Evolutionary conservation across 2,888 invertebrate species (phyloP).

Genomic region (Cheilosia vernalis): DNA sequence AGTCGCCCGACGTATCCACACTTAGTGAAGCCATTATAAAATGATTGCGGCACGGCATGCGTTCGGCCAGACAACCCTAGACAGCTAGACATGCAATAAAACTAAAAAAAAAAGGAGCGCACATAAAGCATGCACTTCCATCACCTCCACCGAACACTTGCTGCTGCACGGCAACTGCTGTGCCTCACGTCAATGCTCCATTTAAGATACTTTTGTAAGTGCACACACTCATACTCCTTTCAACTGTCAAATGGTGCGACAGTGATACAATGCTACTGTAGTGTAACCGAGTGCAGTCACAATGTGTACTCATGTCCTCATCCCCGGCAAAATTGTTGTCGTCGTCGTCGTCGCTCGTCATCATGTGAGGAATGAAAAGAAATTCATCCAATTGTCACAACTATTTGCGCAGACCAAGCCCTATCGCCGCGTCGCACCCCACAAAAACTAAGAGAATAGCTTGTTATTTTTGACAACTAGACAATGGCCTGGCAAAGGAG

Average conservation of each 20-base stretch:
- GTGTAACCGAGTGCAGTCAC: conserved; percentile 31
- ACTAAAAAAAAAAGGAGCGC: conserved; percentile 13
- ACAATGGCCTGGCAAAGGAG: conserved; percentile 70
- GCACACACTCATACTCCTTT: not conserved
- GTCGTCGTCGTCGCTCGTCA: conserved; percentile 45
- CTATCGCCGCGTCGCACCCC: conserved; percentile 7
- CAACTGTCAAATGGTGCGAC: conserved; percentile 39
- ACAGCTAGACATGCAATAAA: conserved; percentile 71
- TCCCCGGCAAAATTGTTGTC: conserved; percentile 2
- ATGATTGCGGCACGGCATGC: conserved; percentile 64
- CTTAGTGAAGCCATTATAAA: conserved; percentile 71
- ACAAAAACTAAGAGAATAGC: conserved; percentile 49
- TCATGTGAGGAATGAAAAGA: conserved; percentile 63
- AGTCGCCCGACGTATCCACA: conserved; percentile 54
- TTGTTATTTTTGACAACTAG: conserved; percentile 74
- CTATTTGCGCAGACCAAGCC: conserved; percentile 60
- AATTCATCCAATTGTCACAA: conserved; percentile 74
- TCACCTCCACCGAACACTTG: conserved; percentile 50
- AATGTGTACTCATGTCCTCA: conserved; percentile 13
- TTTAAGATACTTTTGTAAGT: conserved; percentile 45
- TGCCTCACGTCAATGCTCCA: conserved; percentile 62
- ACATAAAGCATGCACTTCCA: conserved; percentile 50
- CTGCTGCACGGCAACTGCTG: conserved; percentile 55
- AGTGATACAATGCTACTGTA: conserved; percentile 1
- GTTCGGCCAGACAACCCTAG: conserved; percentile 54